phyloP scores from a whole-genome alignment of 1,140 invertebrate species.

The Telenomus remus region DNA sequence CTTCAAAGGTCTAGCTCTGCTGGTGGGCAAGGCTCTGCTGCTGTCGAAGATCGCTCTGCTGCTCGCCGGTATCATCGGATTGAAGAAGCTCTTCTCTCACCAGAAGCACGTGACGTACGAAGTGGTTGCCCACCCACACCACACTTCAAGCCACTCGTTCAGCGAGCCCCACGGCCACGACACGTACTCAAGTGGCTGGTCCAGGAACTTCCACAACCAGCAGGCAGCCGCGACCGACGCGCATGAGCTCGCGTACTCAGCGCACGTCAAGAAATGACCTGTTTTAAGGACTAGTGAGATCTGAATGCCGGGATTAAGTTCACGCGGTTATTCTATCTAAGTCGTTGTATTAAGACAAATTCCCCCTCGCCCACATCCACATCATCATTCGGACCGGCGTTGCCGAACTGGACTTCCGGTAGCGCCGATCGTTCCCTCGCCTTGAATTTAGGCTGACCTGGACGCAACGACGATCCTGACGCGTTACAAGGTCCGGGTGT shows the following conservation, averaged over 20 bases:
- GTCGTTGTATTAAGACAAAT: constrained; percentile 52
- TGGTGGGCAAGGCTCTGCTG: constrained; percentile 88
- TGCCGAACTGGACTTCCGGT: constrained; percentile 1
- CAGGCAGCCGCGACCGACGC: constrained; percentile 72
- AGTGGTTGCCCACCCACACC: constrained; percentile 82
- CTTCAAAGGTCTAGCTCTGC: constrained; percentile 86
- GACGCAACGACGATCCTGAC: constrained; percentile 20
- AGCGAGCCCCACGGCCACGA: constrained; percentile 74
- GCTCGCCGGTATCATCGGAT: constrained; percentile 84
- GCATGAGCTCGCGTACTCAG: constrained; percentile 81
- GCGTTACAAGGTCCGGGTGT: background rate
- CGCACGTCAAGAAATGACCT: constrained; percentile 72
- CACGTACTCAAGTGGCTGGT: constrained; percentile 78
- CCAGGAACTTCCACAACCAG: constrained; percentile 76
- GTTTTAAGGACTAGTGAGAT: constrained; percentile 29
- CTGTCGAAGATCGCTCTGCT: constrained; percentile 88
- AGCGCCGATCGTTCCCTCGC: constrained; percentile 1
- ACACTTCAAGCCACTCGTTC: constrained; percentile 74
- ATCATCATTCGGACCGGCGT: constrained; percentile 1
- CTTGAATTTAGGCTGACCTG: background rate
- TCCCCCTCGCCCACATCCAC: constrained; percentile 32
- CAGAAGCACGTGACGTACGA: constrained; percentile 85
- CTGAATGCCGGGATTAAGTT: constrained; percentile 31
- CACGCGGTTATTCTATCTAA: constrained; percentile 46
- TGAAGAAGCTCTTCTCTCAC: constrained; percentile 87